A percentile compares a stretch with the other conserved stretches of the same genome.
These are phyloP conservation scores for Nomada goodeniana DNA, from an alignment of 2,888 invertebrate genomes.

Conservation along the genomic window DNA sequence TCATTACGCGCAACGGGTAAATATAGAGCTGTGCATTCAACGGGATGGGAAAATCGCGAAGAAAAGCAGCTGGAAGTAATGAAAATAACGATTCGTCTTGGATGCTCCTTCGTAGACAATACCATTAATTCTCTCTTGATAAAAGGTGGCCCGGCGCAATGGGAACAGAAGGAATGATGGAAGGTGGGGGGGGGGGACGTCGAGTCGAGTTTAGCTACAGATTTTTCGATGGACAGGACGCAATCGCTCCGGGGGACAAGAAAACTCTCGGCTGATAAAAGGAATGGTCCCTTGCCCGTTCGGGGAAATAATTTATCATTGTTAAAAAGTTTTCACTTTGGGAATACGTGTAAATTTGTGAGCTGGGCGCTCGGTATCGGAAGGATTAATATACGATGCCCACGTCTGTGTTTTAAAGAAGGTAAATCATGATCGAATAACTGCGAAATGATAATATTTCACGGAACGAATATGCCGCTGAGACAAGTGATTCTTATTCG, in stretches of 20 bases:
- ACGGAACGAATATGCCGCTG: too few relatives aligned
- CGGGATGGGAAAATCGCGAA: conserved; percentile 10
- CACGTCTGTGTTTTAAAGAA: too few relatives aligned
- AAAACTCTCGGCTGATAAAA: conserved; percentile 1
- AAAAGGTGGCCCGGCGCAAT: conserved; percentile 18
- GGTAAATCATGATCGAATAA: too few relatives aligned
- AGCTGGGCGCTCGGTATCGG: too few relatives aligned
- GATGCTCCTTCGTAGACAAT: conserved; percentile 51
- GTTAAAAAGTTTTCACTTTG: neutral
- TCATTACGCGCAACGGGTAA: conserved; percentile 14
- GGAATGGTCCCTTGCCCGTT: neutral
- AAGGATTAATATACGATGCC: too few relatives aligned
- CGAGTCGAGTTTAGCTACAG: conserved; percentile 24
- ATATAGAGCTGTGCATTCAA: neutral
- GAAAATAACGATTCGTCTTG: conserved; percentile 58
- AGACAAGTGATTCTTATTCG: too few relatives aligned
- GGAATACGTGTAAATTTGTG: too few relatives aligned
- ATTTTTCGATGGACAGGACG: conserved; percentile 43
- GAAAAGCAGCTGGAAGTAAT: conserved; percentile 51
- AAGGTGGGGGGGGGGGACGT: neutral
- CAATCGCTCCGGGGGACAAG: conserved; percentile 22
- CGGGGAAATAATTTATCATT: conserved; percentile 6
- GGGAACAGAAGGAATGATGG: neutral
- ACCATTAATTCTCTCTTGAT: conserved; percentile 52
- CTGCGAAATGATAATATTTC: too few relatives aligned